Percentiles rank a stretch among this genome's conserved stretches.
phyloP scores from a whole-genome alignment of 1,140 invertebrate species.

The Scaptomyza montana region DNA sequence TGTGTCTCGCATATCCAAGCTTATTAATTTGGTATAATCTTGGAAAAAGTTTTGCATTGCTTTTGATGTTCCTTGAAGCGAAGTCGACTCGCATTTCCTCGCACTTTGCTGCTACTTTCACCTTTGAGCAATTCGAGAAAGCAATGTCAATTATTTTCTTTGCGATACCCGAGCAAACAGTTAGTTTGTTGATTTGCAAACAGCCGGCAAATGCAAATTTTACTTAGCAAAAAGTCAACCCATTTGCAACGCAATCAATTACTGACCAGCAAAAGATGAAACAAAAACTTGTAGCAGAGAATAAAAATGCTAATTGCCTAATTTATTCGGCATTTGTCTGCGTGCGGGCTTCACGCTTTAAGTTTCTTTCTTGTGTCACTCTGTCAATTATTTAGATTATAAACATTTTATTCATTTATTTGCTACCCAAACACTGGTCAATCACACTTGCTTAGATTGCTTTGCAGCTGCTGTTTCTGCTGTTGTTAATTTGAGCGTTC shows the following conservation, averaged over 20 bases:
- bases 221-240: conserved; percentile 23
- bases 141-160: conserved; percentile 15
- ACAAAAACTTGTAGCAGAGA: background rate
- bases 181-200: conserved; percentile 29
- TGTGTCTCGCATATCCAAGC: conserved; percentile 9
- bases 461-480: conserved; percentile 15
- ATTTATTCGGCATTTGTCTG: conserved; percentile 55
- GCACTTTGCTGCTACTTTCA: conserved; percentile 21
- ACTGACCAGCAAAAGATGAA: conserved; percentile 17
- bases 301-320: conserved; percentile 72
- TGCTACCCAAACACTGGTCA: background rate
- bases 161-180: conserved; percentile 25
- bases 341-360: conserved; percentile 28
- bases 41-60: conserved; percentile 25
- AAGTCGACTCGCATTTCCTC: conserved; percentile 26
- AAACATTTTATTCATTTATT: conserved; percentile 35
- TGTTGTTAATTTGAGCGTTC: conserved; percentile 46
- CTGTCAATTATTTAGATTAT: conserved; percentile 49
- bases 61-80: conserved; percentile 41
- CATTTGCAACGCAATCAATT: conserved; percentile 39
- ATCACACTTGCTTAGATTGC: conserved; percentile 13
- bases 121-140: conserved; percentile 31
- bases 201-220: conserved; percentile 43
- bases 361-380: conserved; percentile 38
- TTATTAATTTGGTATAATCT: conserved; percentile 16